Base-by-base conservation (phyloP, 2,113 vertebrate species). In the Pseudorasbora parva region DNA sequence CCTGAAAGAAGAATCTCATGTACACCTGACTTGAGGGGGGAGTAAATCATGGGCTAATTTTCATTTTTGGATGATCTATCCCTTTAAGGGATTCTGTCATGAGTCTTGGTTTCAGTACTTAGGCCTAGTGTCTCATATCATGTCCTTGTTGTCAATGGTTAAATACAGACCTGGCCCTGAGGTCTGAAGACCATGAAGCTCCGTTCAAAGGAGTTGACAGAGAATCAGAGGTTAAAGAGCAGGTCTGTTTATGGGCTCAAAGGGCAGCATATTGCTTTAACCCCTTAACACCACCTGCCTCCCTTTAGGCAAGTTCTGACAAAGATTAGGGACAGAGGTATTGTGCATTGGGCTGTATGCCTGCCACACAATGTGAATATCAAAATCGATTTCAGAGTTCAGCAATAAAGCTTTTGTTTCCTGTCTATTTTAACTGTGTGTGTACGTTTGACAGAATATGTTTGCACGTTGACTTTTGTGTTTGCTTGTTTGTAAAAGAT, bases 401-500 rank as follows among this genome's bases (percentile, higher is more conserved):
- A 23, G 41, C 41, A 45, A 23, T 71, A 71, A 43, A 21, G 54
- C 51, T 74, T 62, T 74, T 49, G 73, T 45, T 73, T 78, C 27
- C 37, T 64, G 8, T 37, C 57, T 77, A n/a, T 43, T 82, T 74
- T 79, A 66, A 62, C 41, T 54, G 23, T 47, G 62, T 83, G 75
- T 82, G 81, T 68, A 8, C 81, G 49, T 82, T 77, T 74, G 8
- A 89, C 85, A 89, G 49, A 86, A 81, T 77, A 49, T 89, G 82
- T 73, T 79, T 69, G 74, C 51, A 21, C 62, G 49, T 83, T 49
- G 83, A 64, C 77, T 45, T 84, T 56, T 64, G 49, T 88, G 37
- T 68, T 79, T 64, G 37, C 56, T 33, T 0, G 75, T 88, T 88
- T 87, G 84, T 83, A 82, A 88, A 89, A 79, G 78, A 87, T 82